Evolutionary conservation across 2,888 invertebrate genomes (phyloP).

Genomic region (Drosophila mimetica): DNA sequence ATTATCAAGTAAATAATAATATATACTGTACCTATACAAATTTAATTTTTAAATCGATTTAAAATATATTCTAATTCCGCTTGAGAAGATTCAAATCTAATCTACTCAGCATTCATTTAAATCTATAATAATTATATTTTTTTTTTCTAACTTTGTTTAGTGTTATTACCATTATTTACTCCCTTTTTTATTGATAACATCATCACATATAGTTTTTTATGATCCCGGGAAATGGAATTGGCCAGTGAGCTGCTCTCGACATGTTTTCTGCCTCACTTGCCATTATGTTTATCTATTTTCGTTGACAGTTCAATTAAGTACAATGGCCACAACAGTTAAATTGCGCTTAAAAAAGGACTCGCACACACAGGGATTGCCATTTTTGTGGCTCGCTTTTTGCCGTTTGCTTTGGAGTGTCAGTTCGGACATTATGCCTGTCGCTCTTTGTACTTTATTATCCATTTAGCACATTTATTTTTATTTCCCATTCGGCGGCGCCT

Average conservation of each 20-base stretch:
- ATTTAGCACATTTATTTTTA: constrained; percentile 80
- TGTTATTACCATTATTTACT: background rate
- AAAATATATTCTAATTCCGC: too few species aligned
- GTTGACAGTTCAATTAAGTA: constrained; percentile 77
- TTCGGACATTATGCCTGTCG: constrained; percentile 74
- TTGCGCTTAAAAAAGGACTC: constrained; percentile 71
- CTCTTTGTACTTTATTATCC: constrained; percentile 76
- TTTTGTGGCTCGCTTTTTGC: constrained; percentile 51
- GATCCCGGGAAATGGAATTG: constrained; percentile 21
- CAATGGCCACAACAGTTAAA: constrained; percentile 76
- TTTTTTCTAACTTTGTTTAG: too few species aligned
- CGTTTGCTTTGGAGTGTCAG: constrained; percentile 58
- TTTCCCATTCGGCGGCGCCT: constrained; percentile 50
- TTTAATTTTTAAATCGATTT: too few species aligned
- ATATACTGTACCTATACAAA: too few species aligned
- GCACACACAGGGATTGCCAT: constrained; percentile 27
- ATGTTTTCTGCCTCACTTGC: constrained; percentile 38
- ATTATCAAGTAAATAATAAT: too few species aligned
- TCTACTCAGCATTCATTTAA: too few species aligned
- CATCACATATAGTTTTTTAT: background rate
- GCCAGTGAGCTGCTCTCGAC: constrained; percentile 7
- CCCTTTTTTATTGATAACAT: background rate
- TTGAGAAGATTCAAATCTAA: too few species aligned
- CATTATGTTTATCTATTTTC: constrained; percentile 66
- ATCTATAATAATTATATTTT: too few species aligned